Conservation (phyloP, 2,888 invertebrate species). For the Linnaemya vulpina region DNA sequence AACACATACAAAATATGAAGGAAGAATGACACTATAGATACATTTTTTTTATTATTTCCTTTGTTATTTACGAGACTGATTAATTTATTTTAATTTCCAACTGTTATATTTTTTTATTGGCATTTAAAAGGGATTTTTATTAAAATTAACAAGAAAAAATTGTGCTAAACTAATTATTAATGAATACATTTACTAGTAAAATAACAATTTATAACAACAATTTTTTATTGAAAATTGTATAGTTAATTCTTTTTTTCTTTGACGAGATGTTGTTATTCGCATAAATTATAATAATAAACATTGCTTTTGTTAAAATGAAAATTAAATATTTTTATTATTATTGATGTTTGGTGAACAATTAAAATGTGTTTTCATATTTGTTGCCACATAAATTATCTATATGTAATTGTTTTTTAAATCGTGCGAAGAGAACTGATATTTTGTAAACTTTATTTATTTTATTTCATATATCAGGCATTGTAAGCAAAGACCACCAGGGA, state of each 20-base stretch:
- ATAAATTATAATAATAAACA: conserved; percentile 53
- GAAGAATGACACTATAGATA: conserved; percentile 16
- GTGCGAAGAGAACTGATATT: too few relatives aligned
- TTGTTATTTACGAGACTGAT: conserved; percentile 29
- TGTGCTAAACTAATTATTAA: conserved; percentile 35
- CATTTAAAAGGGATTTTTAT: conserved; percentile 11
- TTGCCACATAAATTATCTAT: not conserved
- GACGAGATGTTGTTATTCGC: conserved; percentile 10
- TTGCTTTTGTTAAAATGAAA: conserved; percentile 29
- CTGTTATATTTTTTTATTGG: conserved; percentile 16
- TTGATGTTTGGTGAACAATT: conserved; percentile 36
- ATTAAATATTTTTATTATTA: conserved; percentile 35
- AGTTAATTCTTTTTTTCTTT: not conserved
- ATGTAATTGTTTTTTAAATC: not conserved
- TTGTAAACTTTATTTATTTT: too few relatives aligned
- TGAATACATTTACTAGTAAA: conserved; percentile 35
- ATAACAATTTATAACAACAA: conserved; percentile 25
- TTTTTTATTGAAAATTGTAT: not conserved
- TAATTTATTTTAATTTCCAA: conserved; percentile 27
- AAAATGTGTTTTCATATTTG: not conserved
- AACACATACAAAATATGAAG: conserved; percentile 23
- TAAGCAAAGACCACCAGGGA: too few relatives aligned
- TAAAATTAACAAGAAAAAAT: not conserved
- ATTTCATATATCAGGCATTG: too few relatives aligned
- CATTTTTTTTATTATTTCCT: not conserved